phyloP scores from a whole-genome alignment of 2,888 invertebrate species.

The Ennomos erosarius region DNA sequence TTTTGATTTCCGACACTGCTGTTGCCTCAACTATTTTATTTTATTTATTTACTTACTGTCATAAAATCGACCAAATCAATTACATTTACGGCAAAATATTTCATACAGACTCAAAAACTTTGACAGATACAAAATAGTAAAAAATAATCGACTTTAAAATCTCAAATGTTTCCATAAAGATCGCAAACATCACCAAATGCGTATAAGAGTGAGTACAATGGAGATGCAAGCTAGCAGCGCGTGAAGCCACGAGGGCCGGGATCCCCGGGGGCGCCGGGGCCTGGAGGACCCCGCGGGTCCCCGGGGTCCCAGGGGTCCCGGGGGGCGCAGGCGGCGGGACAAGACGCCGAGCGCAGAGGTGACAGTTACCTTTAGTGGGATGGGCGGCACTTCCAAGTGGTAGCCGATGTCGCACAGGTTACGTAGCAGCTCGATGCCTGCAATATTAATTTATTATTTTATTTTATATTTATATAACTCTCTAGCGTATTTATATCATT shows the following conservation, averaged over 20 bases:
- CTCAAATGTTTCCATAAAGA: slow-evolving; percentile 4
- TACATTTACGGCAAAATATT: no score
- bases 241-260: slow-evolving; percentile 42
- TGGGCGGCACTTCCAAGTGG: slow-evolving; percentile 89
- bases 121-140: no score
- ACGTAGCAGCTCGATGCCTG: slow-evolving; percentile 87
- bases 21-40: no score
- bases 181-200: slow-evolving; percentile 49
- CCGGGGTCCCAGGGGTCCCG: slow-evolving; percentile 20
- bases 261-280: slow-evolving; percentile 25
- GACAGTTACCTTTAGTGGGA: slow-evolving; percentile 86
- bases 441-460: slow-evolving; percentile 36
- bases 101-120: no score
- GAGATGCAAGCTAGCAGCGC: slow-evolving; percentile 57
- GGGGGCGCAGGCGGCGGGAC: slow-evolving; percentile 16
- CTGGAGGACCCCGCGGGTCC: not conserved
- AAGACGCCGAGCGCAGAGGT: slow-evolving; percentile 18
- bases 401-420: slow-evolving; percentile 88
- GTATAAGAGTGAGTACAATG: slow-evolving; percentile 49
- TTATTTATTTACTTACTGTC: no score
- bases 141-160: no score
- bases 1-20: no score
- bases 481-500: no score
- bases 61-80: no score
- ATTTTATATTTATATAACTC: no score